Evolutionary conservation across 2,797 vertebrate species (phyloP).

Genomic region (Champsocephalus esox): DNA sequence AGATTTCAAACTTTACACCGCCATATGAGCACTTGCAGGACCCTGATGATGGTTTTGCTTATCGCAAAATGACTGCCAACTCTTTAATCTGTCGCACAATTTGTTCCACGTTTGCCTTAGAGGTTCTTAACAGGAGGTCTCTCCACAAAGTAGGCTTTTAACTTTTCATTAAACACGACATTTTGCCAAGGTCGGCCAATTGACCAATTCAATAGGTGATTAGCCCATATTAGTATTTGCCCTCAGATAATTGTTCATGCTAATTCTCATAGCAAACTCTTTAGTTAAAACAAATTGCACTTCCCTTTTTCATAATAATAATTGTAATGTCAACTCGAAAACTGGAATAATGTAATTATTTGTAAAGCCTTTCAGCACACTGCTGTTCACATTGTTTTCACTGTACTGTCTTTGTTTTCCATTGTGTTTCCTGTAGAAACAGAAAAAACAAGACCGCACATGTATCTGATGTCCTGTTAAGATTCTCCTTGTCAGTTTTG

Average conservation of each 20-base stretch:
- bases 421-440: slow-evolving; percentile 2
- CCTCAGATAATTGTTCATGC: not conserved
- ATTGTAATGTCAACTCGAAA: not conserved
- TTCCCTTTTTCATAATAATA: not conserved
- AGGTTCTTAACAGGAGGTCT: slow-evolving; percentile 21
- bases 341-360: not conserved
- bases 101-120: slow-evolving; percentile 10
- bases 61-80: slow-evolving; percentile 30
- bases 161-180: slow-evolving; percentile 18
- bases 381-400: not conserved
- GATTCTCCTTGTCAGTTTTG: not conserved
- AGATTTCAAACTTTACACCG: slow-evolving; percentile 20
- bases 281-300: no score
- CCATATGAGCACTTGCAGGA: slow-evolving; percentile 14
- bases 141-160: slow-evolving; percentile 27
- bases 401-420: slow-evolving; percentile 3
- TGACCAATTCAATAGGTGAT: not conserved
- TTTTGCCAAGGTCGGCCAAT: slow-evolving; percentile 7
- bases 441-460: not conserved
- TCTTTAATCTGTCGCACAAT: slow-evolving; percentile 26
- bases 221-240: slow-evolving; percentile 10
- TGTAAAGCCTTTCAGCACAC: not conserved
- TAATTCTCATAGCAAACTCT: not conserved
- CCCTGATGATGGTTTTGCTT: slow-evolving; percentile 20
- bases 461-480: not conserved